Evolutionary conservation across 2,888 invertebrate genomes (phyloP).

Genomic region (Tetrapedia diversipes): DNA sequence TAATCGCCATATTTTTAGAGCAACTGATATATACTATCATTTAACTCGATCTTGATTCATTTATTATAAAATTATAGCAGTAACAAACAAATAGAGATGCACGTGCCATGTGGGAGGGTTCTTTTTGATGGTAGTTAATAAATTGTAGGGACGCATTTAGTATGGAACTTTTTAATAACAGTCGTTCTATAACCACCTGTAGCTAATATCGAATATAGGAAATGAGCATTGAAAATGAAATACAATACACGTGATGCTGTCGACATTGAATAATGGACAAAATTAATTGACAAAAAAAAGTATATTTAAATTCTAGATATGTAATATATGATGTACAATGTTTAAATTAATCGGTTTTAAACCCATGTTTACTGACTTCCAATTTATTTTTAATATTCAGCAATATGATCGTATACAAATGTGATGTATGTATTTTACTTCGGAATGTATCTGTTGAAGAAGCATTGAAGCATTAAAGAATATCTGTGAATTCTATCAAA

Average conservation of each 20-base stretch:
- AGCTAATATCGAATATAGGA: slow-evolving; percentile 16
- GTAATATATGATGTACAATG: not conserved
- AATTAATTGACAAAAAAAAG: not conserved
- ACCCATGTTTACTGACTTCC: slow-evolving; percentile 24
- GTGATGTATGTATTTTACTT: slow-evolving; percentile 36
- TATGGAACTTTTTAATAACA: slow-evolving; percentile 4
- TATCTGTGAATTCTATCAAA: slow-evolving; percentile 36
- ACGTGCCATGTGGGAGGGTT: too few species aligned
- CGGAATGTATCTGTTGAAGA: slow-evolving; percentile 27
- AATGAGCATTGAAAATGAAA: not conserved
- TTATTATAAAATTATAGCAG: slow-evolving; percentile 7
- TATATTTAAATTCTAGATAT: not conserved
- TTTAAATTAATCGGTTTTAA: not conserved
- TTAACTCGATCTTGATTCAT: slow-evolving; percentile 42
- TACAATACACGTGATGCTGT: not conserved
- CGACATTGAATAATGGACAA: not conserved
- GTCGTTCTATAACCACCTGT: slow-evolving; percentile 33
- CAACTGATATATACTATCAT: slow-evolving; percentile 2
- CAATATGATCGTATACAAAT: slow-evolving; percentile 32
- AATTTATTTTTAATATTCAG: slow-evolving; percentile 45
- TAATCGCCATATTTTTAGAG: slow-evolving; percentile 3
- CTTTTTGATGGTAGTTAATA: not conserved
- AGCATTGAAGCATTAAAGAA: slow-evolving; percentile 40
- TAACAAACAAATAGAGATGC: not conserved
- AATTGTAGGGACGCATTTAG: not conserved